These are phyloP conservation scores for Oryzias javanicus DNA, from an alignment of 2,113 vertebrate species.

Conservation along the genomic window DNA sequence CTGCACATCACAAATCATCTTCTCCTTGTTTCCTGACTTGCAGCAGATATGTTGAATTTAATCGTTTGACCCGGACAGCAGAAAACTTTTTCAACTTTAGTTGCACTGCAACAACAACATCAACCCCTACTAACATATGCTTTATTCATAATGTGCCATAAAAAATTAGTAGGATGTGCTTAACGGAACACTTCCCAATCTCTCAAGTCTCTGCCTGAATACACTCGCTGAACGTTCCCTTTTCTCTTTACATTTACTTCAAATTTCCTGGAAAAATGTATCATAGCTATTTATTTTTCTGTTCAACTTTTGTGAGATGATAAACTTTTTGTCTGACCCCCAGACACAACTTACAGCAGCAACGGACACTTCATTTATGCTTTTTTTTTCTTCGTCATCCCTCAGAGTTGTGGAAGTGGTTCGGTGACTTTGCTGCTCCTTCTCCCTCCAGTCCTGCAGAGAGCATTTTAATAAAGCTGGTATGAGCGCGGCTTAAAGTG, in stretches of 20 bases:
- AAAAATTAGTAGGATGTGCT: conserved; percentile 25
- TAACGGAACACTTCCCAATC: conserved; percentile 27
- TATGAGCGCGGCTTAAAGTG: conserved; percentile 52
- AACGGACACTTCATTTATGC: not conserved
- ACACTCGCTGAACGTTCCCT: not conserved
- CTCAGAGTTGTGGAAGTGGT: conserved; percentile 29
- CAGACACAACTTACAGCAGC: not conserved
- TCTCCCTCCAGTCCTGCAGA: conserved; percentile 28
- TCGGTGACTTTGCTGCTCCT: conserved; percentile 12
- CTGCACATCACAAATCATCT: not conserved
- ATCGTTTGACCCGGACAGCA: not conserved
- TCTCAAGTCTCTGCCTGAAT: conserved; percentile 8
- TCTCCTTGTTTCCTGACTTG: not conserved
- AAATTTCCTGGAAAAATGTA: not conserved
- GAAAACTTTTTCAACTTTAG: conserved; percentile 14
- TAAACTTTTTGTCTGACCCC: no score
- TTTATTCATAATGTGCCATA: conserved; percentile 52
- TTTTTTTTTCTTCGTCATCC: not conserved
- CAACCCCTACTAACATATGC: conserved; percentile 24
- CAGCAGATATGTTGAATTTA: conserved; percentile 17
- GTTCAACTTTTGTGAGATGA: no score
- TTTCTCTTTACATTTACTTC: not conserved
- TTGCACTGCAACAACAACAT: conserved; percentile 39
- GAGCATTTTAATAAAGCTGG: conserved; percentile 63
- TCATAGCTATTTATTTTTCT: not conserved